Percentiles rank a stretch among this genome's conserved stretches.
Evolutionary conservation across 1,140 invertebrate species (phyloP).

Genomic region (Melipona quadrifasciata): DNA sequence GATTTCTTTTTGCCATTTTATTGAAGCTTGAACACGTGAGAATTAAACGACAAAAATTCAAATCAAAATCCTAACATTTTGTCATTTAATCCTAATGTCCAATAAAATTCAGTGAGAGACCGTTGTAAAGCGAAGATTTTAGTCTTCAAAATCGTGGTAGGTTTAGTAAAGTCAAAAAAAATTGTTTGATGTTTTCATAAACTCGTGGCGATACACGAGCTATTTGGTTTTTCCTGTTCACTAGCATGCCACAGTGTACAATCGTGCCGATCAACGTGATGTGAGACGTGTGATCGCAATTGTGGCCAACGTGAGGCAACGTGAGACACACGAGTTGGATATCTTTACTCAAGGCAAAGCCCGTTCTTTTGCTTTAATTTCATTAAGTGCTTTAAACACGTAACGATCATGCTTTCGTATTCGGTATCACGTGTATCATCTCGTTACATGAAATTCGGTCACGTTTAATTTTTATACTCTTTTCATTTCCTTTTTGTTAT

Average conservation of each 20-base stretch:
- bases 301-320: slow-evolving; percentile 40
- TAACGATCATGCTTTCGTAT: slow-evolving; percentile 28
- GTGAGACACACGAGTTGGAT: slow-evolving; percentile 16
- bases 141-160: no score
- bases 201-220: neutral
- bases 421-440: slow-evolving; percentile 9
- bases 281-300: slow-evolving; percentile 32
- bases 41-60: no score
- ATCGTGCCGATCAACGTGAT: slow-evolving; percentile 38
- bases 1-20: no score
- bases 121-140: no score
- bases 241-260: neutral
- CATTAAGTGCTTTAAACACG: slow-evolving; percentile 40
- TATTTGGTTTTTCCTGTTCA: neutral
- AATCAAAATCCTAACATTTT: no score
- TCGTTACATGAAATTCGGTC: slow-evolving; percentile 33
- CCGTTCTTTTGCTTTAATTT: slow-evolving; percentile 44
- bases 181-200: neutral
- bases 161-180: no score
- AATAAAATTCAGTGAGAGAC: no score
- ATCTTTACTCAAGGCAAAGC: slow-evolving; percentile 24
- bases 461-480: slow-evolving; percentile 7
- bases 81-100: no score
- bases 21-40: no score
- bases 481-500: neutral